Base-by-base conservation (phyloP, 2,797 vertebrate species). In the Catamblyrhynchus diadema region DNA sequence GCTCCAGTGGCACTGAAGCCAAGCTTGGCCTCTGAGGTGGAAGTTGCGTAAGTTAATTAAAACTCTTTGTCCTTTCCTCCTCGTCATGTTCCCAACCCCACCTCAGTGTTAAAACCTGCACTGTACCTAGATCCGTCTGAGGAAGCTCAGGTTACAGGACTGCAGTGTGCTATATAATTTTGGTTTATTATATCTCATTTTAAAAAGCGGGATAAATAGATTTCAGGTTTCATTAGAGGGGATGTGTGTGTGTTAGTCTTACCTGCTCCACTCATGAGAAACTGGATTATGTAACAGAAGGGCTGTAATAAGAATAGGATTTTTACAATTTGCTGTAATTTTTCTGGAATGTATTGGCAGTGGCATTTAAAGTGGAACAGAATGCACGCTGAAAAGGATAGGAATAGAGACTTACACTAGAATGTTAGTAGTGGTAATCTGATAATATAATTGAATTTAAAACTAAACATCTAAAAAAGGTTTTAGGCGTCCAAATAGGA, bases 1-100 rank as follows among this genome's bases (percentile, higher is more conserved):
- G 87, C 72, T 92, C 77, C 86, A 94, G 67, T 27, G 51, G 75
- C 89, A 10, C 44, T 61, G 91, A 47, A 82, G 81, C 81, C 78
- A 81, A 25, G 39, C 57, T 81, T 90, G 77, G 57, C 77, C 53
- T 86, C 53, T 37, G 86, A 88, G 74, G 61, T 97, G 92, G 92
- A 94, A 93, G 60, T 73, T 96, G 88, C 62, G 32, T 60, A 78
- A 88, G 59, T 66, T 85, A 75, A 90, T 95, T 91, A 91, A 91
- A 96, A 93, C 62, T 54, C 66, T 60, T 77, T 94, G 94, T 88
- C 91, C 86, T 80, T 94, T 90, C 44, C 74, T 94, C 47, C 82
- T 88, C 23, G 0, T 73, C 42, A 1, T 21, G 41, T 75, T 93
- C 65, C 69, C 79, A 82, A 53, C 81, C 33, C 79, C 84, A 81